Evolutionary conservation across 2,797 vertebrate genomes (phyloP), one percentile per base, ranked within the genome.

Genomic region (Fistularia commersonii): DNA sequence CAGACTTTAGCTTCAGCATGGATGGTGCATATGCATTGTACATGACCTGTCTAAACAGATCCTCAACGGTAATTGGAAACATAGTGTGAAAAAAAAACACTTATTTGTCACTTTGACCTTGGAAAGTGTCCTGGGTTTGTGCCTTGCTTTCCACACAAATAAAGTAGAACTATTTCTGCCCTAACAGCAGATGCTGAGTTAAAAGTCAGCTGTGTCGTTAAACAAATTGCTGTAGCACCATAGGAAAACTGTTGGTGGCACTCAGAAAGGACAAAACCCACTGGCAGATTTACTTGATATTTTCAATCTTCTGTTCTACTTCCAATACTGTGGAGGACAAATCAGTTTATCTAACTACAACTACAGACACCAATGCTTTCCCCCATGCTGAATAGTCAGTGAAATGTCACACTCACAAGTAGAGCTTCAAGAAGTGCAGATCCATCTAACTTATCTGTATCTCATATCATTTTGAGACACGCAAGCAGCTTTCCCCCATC

Each of bases 1-100:
- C 79, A 82, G 82, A 83, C 80, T 77, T 82, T 62, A 62, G 80
- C 80, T 73, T 77, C 54, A 77, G 72, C 64, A 41, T 67, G 72
- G 58, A 69, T 66, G 67, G 61, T 37, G 42, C 47, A 11, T 23
- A 23, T 23, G 23, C 23, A 55, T 66, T 63, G 67, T 61, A 67
- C 72, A 74, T 51, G 8, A 63, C 74, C 71, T 54, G 67, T 61
- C 56, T 13, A 55, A 46, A 47, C 9, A 39, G 43, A 42, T 23
- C 23, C 2, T 23, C 4, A 23, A 23, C 4, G 23, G 23, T 23
- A 23, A 23, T 23, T 23, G 23, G 23, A 2, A 2, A 23, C 23
- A 47, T 49, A 40, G 50, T 14, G 33, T 46, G 45, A 64, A 15
- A 41, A 51, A 63, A 23, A 23, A 23, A 23, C 2, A 23, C 23